A percentile compares a stretch with the other conserved stretches of the same genome.
Evolutionary conservation across 2,888 invertebrate species (phyloP).

Genomic region (Prenolepis imparis): DNA sequence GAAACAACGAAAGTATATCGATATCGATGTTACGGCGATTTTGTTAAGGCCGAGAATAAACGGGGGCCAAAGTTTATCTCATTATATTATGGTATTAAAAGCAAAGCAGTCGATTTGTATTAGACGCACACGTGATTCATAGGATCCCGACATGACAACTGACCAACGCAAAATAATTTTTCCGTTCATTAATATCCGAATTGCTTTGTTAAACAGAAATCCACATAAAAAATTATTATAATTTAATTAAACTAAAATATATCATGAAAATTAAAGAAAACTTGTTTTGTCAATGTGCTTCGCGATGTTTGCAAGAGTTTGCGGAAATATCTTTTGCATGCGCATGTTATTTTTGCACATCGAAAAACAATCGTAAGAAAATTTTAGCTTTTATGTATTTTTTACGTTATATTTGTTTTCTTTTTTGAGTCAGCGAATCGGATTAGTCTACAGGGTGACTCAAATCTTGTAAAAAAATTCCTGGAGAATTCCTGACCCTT

Average conservation of each 20-base stretch:
- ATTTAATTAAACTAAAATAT: background rate
- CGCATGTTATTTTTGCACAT: background rate
- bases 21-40: background rate
- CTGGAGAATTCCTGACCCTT: too few relatives aligned
- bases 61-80: constrained; percentile 22
- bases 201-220: background rate
- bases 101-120: constrained; percentile 49
- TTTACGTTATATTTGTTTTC: background rate
- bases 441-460: background rate
- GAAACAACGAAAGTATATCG: background rate
- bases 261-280: background rate
- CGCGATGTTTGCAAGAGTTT: background rate
- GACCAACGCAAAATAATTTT: constrained; percentile 7
- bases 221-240: background rate
- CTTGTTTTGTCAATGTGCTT: background rate
- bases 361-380: background rate
- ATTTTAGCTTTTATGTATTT: background rate
- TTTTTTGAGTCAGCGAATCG: background rate
- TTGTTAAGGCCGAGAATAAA: constrained; percentile 27
- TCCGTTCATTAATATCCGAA: constrained; percentile 30
- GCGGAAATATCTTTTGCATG: background rate
- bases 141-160: constrained; percentile 11
- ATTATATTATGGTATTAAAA: constrained; percentile 42
- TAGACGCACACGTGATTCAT: constrained; percentile 37
- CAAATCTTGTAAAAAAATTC: too few relatives aligned